These are phyloP conservation scores for Xylocampa areola DNA, from an alignment of 2,888 invertebrate species.

Conservation along the genomic window DNA sequence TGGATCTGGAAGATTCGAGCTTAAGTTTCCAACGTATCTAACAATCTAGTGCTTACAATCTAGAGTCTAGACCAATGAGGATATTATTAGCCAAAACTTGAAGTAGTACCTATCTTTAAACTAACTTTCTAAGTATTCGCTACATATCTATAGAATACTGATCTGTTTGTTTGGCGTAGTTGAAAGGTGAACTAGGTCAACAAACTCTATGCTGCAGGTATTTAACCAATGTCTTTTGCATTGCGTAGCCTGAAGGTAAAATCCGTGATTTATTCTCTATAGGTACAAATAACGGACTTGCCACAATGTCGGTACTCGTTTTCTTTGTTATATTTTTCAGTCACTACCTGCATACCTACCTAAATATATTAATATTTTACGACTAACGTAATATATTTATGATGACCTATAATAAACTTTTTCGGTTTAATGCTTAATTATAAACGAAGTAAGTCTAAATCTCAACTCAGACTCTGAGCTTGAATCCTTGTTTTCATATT, in stretches of 20 bases:
- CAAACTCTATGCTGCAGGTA: constrained; percentile 51
- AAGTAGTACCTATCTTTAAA: constrained; percentile 15
- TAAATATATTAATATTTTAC: no score
- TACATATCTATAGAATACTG: constrained; percentile 39
- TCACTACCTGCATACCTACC: neutral
- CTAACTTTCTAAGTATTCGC: constrained; percentile 24
- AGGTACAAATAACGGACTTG: constrained; percentile 23
- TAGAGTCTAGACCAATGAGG: neutral
- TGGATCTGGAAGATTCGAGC: no score
- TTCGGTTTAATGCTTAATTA: no score
- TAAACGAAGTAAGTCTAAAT: no score
- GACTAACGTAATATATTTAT: no score
- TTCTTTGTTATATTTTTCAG: constrained; percentile 9
- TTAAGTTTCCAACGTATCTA: neutral
- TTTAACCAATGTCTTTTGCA: constrained; percentile 49
- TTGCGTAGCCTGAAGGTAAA: constrained; percentile 39
- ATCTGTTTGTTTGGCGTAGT: constrained; percentile 50
- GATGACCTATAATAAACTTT: no score
- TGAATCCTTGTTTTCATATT: no score
- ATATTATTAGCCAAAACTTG: constrained; percentile 31
- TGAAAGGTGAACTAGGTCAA: constrained; percentile 48
- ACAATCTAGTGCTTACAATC: no score
- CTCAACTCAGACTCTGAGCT: no score
- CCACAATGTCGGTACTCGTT: constrained; percentile 1
- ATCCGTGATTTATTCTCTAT: constrained; percentile 21